A percentile compares a stretch with the other conserved stretches of the same genome.
These are phyloP conservation scores for Procavia capensis DNA, from an alignment of 2,113 vertebrate genomes.

Conservation along the genomic window DNA sequence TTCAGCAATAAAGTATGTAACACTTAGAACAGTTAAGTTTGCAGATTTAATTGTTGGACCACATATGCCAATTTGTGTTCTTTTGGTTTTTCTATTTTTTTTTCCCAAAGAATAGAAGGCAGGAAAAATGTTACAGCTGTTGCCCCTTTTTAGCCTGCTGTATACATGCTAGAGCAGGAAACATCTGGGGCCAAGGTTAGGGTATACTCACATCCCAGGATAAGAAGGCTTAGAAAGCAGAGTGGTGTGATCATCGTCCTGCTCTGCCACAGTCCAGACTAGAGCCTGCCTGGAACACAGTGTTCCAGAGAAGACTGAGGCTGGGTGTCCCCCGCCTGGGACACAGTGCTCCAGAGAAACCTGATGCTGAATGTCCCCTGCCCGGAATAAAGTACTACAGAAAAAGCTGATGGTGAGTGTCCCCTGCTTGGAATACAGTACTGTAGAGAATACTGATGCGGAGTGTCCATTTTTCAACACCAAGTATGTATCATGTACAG, in stretches of 20 bases:
- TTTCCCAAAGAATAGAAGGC: background rate
- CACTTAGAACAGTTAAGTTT: too few species aligned
- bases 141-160: background rate
- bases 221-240: background rate
- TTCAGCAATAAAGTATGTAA: too few species aligned
- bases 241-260: background rate
- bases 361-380: too few species aligned
- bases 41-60: too few species aligned
- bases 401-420: background rate
- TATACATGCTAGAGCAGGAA: background rate
- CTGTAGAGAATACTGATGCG: background rate
- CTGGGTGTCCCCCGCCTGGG: background rate
- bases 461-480: background rate
- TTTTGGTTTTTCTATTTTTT: background rate
- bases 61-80: background rate
- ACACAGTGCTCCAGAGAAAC: background rate
- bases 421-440: too few species aligned
- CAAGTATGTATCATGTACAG: background rate
- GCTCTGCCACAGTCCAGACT: background rate
- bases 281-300: background rate
- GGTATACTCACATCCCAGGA: too few species aligned
- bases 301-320: background rate
- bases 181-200: background rate
- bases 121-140: background rate
- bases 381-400: background rate